Evolutionary conservation across 2,113 vertebrate genomes (phyloP), one percentile per base, ranked within the genome.

Genomic region (Heteronetta atricapilla): DNA sequence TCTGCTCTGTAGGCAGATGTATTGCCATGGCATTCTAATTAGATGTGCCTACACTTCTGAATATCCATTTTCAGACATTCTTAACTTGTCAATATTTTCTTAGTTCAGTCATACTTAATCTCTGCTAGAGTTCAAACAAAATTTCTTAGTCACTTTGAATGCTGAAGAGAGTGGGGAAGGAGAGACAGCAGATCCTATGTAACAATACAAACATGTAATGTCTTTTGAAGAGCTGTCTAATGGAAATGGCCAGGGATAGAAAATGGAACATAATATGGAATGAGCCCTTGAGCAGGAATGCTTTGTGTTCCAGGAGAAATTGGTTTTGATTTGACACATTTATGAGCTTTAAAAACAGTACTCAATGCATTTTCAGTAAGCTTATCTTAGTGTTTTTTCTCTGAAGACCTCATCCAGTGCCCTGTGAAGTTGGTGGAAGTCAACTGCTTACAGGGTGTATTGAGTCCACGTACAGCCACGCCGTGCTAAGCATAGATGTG

Each of bases 241-340:
- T 94, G 90, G 95, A 95, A 91, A 86, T 70, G 88, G 73, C 96
- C 90, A 60, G 86, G 88, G 86, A 42, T 89, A 96, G 93, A 96
- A 96, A 96, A 90, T 94, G 86, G 94, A 95, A 91, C 87, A 87
- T 94, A 94, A 92, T 94, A 88, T 46, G 83, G 95, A 93, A 92
- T 78, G 86, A 95, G 90, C 86, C 93, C 92, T 90, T 93, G 80
- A 94, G 95, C 53, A 4, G 92, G 93, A 93, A 94, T 88, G 93
- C 92, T 92, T 95, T 97, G 88, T 96, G 82, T 91, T 83, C 90
- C 80, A 73, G 88, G 93, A 90, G 79, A 97, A 95, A 95, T 93
- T 94, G 90, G 4, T 95, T 96, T 96, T 95, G 94, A 95, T 95
- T 95, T 95, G 96, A 96, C 88, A 97, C 76, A 96, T 97, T 96